Base-by-base conservation (phyloP, 30 jellyfish, hydroid and myxozoan species). In the Mastigias papua region DNA sequence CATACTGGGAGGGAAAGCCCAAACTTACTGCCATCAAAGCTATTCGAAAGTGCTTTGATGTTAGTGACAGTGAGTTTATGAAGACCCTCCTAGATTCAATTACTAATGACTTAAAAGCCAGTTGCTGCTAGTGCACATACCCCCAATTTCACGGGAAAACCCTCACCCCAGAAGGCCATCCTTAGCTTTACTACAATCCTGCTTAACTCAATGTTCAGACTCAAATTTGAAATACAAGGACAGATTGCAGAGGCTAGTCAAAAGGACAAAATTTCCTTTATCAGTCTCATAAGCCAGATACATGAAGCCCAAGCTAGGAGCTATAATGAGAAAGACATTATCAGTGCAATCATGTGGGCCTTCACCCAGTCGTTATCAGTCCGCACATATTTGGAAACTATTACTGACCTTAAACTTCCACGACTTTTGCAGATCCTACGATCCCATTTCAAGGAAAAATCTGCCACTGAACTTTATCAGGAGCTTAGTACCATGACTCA, bases 381-480 rank as follows among this genome's bases (percentile, higher is more conserved):
- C 8, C 51, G 95, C 25, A 48, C 90, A 37, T 86, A 74, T 74
- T 60, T 86, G 62, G 90, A 74, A 80, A 67, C 73, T 50, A 60
- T 57, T 48, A 78, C 27, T 61, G 85, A 64, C 42, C 80, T 86
- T 1, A 37, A 86, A 29, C 66, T 74, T 34, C 71, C 80, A 27
- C 16, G 86, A 22, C 85, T 63, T 48, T 48, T 63, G 78, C 80
- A 86, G 62, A 86, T 77, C 48, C 62, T 64, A 66, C 42, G 90
- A 61, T 28, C 86, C 34, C 95, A 86, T 68, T 86, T 62, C 80
- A 63, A 77, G 80, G 95, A 86, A 68, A 75, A 86, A 58, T 63
- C 79, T 74, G 89, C 90, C 11, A 75, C 95, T 27, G 86, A 64
- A 67, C 49, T 86, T 11, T 76, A 63, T 57, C 85, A 42, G 70